A percentile compares a stretch with the other conserved stretches of the same genome.
phyloP scores from a whole-genome alignment of 2,888 invertebrate species.

The Folsomia manolachei region DNA sequence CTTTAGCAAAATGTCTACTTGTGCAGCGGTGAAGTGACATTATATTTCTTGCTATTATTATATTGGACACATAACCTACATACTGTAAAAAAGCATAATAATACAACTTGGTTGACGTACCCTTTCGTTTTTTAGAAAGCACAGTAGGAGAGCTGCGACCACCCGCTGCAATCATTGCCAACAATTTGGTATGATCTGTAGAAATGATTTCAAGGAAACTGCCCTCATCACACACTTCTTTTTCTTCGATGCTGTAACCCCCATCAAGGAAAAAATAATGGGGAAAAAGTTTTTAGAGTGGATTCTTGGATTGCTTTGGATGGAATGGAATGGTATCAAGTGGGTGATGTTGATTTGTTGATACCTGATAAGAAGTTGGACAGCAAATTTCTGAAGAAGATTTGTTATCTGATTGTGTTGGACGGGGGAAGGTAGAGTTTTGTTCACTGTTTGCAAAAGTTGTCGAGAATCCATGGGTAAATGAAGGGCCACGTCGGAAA shows the following conservation, averaged over 20 bases:
- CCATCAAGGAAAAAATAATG: not conserved
- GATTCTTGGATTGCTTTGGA: not conserved
- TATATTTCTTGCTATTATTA: too few relatives aligned
- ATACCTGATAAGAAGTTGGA: conserved; percentile 68
- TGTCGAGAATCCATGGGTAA: conserved; percentile 70
- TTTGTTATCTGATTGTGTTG: conserved; percentile 66
- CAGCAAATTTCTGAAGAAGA: conserved; percentile 72
- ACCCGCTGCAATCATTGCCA: conserved; percentile 53
- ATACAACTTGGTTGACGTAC: too few relatives aligned
- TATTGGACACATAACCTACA: too few relatives aligned
- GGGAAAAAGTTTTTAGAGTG: not conserved
- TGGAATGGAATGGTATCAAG: not conserved
- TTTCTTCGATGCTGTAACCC: conserved; percentile 56
- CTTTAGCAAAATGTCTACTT: too few relatives aligned
- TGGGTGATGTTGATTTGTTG: not conserved
- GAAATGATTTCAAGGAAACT: conserved; percentile 58
- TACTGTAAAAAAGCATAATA: too few relatives aligned
- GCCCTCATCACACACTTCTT: conserved; percentile 55
- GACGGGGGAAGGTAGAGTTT: conserved; percentile 57
- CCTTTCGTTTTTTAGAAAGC: conserved; percentile 53
- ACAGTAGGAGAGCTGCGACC: not conserved
- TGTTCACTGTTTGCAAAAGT: conserved; percentile 61
- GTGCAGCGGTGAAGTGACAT: too few relatives aligned
- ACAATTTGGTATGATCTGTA: conserved; percentile 62
- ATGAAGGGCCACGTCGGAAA: conserved; percentile 68